These are phyloP conservation scores for Norana najaformis DNA, from an alignment of 2,888 invertebrate species.

Conservation along the genomic window DNA sequence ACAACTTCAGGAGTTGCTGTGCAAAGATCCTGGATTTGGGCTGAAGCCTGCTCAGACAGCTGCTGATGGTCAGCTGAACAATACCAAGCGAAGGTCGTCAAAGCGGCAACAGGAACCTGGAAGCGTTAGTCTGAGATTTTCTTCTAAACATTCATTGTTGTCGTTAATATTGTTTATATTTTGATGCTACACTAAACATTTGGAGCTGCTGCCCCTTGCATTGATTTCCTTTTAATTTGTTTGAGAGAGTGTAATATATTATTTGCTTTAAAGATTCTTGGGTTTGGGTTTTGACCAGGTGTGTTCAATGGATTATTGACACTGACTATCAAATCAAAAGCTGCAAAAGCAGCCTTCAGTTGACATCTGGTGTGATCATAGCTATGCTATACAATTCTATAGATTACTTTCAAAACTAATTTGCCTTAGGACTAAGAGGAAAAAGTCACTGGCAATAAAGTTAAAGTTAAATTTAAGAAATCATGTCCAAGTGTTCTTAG, in stretches of 20 bases:
- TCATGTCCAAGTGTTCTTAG: not conserved
- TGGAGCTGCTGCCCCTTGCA: not conserved
- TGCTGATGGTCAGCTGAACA: not conserved
- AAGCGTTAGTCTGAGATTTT: not conserved
- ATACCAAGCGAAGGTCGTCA: not conserved
- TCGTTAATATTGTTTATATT: not conserved
- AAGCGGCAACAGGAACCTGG: not conserved
- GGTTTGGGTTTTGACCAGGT: too few relatives aligned
- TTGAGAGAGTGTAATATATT: not conserved
- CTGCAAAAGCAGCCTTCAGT: too few relatives aligned
- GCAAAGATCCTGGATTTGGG: slow-evolving; percentile 19
- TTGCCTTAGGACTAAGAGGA: too few relatives aligned
- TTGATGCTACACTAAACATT: not conserved
- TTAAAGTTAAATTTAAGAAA: not conserved
- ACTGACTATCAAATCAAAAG: too few relatives aligned
- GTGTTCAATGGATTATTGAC: too few relatives aligned
- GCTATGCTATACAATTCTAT: too few relatives aligned
- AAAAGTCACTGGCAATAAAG: too few relatives aligned
- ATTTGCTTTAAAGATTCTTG: not conserved
- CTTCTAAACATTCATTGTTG: not conserved
- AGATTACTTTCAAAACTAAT: too few relatives aligned
- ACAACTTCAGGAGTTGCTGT: slow-evolving; percentile 24
- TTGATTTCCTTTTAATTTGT: not conserved
- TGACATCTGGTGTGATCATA: too few relatives aligned
- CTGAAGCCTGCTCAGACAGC: slow-evolving; percentile 17